Evolutionary conservation across 2,797 vertebrate genomes (phyloP), one percentile per base, ranked within the genome.

Genomic region (Myiothlypis coronata): DNA sequence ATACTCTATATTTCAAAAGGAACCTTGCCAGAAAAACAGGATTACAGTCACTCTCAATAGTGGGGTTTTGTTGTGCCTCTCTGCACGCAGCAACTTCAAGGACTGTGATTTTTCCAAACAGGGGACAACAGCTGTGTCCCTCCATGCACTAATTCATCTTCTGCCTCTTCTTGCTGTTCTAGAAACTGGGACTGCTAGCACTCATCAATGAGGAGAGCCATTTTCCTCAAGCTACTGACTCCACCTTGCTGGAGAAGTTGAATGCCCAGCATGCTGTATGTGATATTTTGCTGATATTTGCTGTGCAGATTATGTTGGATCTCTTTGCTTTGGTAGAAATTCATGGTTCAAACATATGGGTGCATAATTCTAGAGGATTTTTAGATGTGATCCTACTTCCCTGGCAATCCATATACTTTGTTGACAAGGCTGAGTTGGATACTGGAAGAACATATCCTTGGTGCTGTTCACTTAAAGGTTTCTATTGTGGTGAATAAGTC

Each of bases 161-260:
- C 53, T 91, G 35, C 78, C 27, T 90, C 12, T 63, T 41, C 53
- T 92, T 67, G 23, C 34, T 94, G 7, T 91, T 97, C 49, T 93
- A 99, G 99, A 99, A 99, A 98, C 98, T 99, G 93, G 99, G 99
- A 41, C 98, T 99, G 24, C 98, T 99, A 88, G 99, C 99, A 3
- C 98, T 99, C 60, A 98, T 99, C 96, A 99, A 99, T 41, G 99
- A 99, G 98, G 99, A 99, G 97, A 99, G 99, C 92, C 99, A 99
- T 97, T 99, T 99, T 96, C 99, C 99, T 64, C 99, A 99, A 97
- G 99, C 99, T 83, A 99, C 99, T 8, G 99, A 99, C 81, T 97
- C 96, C 81, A 99, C 99, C 11, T 97, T 99, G 56, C 93, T 99
- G 97, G 99, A 98, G 97, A 99, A 99, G 77, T 93, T 99, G 59